A percentile compares a stretch with the other conserved stretches of the same genome.
Evolutionary conservation across 2,888 invertebrate species (phyloP).

Genomic region (Corythucha ciliata): DNA sequence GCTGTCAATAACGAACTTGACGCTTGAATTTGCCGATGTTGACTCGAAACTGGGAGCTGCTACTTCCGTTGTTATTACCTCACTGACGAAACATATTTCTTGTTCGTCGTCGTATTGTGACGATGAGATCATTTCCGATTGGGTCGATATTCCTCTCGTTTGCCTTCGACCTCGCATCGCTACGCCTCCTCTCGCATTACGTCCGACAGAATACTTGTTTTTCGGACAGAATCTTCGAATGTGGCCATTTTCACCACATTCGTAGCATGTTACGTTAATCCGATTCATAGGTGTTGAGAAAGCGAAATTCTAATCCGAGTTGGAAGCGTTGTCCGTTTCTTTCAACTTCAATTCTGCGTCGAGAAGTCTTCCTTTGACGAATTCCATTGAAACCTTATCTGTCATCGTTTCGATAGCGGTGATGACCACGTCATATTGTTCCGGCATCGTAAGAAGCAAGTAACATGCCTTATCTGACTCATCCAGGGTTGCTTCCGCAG

Average conservation of each 20-base stretch:
- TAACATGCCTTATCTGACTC: conserved; percentile 21
- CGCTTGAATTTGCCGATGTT: neutral
- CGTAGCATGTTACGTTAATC: too few species aligned
- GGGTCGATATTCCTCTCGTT: too few species aligned
- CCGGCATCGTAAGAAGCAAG: conserved; percentile 14
- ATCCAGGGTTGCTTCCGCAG: conserved; percentile 15
- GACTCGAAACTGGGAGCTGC: neutral
- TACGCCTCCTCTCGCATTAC: conserved; percentile 1
- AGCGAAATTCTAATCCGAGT: neutral
- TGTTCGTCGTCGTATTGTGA: too few species aligned
- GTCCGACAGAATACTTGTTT: neutral
- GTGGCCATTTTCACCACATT: conserved; percentile 12
- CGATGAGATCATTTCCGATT: too few species aligned
- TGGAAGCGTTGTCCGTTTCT: neutral
- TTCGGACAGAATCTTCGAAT: too few species aligned
- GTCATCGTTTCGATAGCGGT: conserved; percentile 25
- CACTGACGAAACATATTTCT: too few species aligned
- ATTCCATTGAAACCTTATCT: conserved; percentile 18
- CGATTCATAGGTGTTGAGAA: neutral
- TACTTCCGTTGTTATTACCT: too few species aligned
- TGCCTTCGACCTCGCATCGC: neutral
- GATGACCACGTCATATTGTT: conserved; percentile 18
- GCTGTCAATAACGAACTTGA: too few species aligned
- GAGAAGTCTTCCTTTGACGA: conserved; percentile 23
- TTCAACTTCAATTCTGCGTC: conserved; percentile 15